These are phyloP conservation scores for Eurypyga helias DNA, from an alignment of 2,113 vertebrate species.

Conservation along the genomic window DNA sequence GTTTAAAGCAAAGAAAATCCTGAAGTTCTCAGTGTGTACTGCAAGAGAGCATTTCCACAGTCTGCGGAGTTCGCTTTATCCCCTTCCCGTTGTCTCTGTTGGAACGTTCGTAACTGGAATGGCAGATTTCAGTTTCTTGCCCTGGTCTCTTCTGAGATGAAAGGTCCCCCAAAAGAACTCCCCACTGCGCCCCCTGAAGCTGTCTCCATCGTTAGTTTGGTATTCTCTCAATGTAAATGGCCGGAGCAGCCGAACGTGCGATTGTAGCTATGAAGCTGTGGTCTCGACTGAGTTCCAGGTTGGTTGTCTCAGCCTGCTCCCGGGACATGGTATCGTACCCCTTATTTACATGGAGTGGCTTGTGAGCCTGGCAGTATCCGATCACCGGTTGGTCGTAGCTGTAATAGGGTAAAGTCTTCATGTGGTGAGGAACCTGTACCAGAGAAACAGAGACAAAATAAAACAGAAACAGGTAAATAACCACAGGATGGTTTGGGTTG, in stretches of 20 bases:
- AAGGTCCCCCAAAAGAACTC: neutral
- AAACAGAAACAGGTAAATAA: neutral
- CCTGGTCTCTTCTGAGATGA: neutral
- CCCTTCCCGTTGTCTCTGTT: neutral
- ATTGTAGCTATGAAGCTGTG: constrained; percentile 83
- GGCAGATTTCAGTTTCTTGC: neutral
- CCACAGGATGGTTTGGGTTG: no score
- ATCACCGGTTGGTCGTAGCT: constrained; percentile 79
- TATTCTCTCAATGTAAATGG: constrained; percentile 85
- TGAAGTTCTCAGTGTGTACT: constrained; percentile 34
- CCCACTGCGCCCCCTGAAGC: neutral
- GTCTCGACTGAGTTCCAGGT: constrained; percentile 78
- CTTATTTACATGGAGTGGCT: constrained; percentile 78
- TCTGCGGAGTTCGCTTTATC: neutral
- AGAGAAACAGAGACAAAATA: neutral
- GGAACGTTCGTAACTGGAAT: neutral
- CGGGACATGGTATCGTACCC: constrained; percentile 71
- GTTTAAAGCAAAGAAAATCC: constrained; percentile 75
- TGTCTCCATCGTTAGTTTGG: constrained; percentile 64
- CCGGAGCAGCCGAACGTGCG: constrained; percentile 79
- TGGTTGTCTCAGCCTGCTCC: constrained; percentile 65
- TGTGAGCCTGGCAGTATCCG: constrained; percentile 84
- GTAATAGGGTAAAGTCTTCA: constrained; percentile 82
- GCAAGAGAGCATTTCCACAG: neutral
- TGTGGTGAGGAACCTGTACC: constrained; percentile 78